Evolutionary conservation across 2,113 vertebrate species (phyloP), one percentile per base, ranked within the genome.

Genomic region (Charina bottae): DNA sequence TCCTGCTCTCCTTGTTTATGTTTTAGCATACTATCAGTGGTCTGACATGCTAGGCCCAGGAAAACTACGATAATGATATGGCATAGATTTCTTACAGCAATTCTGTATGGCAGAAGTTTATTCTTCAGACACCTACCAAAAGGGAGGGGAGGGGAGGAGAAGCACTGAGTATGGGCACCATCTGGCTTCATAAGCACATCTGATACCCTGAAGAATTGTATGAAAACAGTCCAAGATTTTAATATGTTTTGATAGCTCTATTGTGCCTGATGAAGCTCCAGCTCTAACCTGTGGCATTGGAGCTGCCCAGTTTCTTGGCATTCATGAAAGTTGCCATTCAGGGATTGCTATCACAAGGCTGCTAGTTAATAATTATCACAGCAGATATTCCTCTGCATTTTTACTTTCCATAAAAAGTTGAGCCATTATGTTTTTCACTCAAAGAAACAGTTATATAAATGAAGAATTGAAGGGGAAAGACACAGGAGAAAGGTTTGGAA

Each of bases 351-450:
- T 68, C 49, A 84, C 89, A 62, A 9, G 78, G 5, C 42, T 10
- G 33, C 17, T 91, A 42, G 56, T 93, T 86, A 83, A 3, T 8
- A 93, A 96, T 97, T 97, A 96, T 94, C 94, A 83, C 94, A 94
- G 94, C 96, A 96, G 93, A 92, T 10, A 46, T 89, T 68, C 55
- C 83, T 37, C 86, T 95, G 96, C 33, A 95, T 94, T 87, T 91
- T 87, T 54, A 21, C 33, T 85, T 89, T 64, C 87, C 62, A 54
- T 85, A 64, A 89, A 85, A 96, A 96, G 96, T 95, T 96, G 95
- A 96, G 87, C 96, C 42, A 55, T 92, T 86, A 91, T 93, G 93
- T 95, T 95, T 96, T 94, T 93, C 23, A 5, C 90, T 6, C 92
- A 46, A 2, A 23, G 37, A 90, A 10, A 89, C 21, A 12, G 53